These are phyloP conservation scores for Pseudomyrmex pallidus DNA, from an alignment of 1,140 invertebrate species.

Conservation along the genomic window DNA sequence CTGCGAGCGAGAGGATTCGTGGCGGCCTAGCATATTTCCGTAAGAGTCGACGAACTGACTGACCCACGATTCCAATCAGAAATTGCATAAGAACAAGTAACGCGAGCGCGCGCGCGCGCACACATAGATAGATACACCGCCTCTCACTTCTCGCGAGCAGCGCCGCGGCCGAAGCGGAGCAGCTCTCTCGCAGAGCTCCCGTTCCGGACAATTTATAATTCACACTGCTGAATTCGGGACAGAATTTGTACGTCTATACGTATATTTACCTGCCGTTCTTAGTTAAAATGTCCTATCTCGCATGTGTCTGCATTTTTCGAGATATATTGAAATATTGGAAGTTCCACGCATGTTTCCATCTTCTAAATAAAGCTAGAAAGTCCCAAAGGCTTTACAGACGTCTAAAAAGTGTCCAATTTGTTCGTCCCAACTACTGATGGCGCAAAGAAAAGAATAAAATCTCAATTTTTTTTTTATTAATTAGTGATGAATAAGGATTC, in stretches of 20 bases:
- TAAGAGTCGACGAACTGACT: slow-evolving; percentile 59
- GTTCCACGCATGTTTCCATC: too few species aligned
- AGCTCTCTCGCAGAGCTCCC: slow-evolving; percentile 7
- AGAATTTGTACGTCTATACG: background rate
- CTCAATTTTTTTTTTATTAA: too few species aligned
- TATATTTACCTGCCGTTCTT: too few species aligned
- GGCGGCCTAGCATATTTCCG: slow-evolving; percentile 31
- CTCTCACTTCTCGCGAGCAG: slow-evolving; percentile 68
- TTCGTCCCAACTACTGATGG: too few species aligned
- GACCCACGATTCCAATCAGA: slow-evolving; percentile 67
- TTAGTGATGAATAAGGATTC: too few species aligned
- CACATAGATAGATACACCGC: background rate
- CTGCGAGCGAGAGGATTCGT: slow-evolving; percentile 51
- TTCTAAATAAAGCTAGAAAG: too few species aligned
- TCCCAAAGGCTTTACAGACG: too few species aligned
- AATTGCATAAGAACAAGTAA: slow-evolving; percentile 64
- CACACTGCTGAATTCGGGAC: background rate
- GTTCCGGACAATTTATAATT: slow-evolving; percentile 9
- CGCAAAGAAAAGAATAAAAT: too few species aligned
- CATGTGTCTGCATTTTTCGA: too few species aligned
- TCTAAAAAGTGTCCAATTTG: too few species aligned
- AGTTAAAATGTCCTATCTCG: too few species aligned
- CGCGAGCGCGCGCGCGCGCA: slow-evolving; percentile 38
- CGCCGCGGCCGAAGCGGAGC: slow-evolving; percentile 18
- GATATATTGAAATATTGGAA: too few species aligned